phyloP scores from a whole-genome alignment of 1,140 invertebrate species.

The Drosophila biarmipes region DNA sequence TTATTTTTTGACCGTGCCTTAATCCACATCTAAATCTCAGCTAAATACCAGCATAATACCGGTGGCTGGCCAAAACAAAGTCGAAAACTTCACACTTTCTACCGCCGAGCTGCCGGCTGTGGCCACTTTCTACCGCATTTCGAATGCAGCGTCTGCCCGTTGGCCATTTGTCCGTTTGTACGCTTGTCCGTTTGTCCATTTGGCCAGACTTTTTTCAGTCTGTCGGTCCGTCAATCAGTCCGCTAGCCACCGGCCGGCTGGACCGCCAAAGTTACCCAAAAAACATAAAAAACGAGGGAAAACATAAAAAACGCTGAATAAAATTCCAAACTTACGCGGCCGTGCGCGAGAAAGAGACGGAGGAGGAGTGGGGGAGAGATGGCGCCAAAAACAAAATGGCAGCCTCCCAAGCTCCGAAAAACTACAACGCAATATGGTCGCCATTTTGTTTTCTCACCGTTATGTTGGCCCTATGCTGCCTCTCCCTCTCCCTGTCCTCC shows the following conservation, averaged over 20 bases:
- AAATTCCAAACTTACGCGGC: conserved; percentile 21
- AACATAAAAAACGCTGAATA: conserved; percentile 4
- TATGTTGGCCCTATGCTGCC: conserved; percentile 67
- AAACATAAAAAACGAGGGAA: conserved; percentile 7
- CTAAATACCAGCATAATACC: conserved; percentile 22
- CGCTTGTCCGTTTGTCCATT: not conserved
- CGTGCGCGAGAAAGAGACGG: conserved; percentile 2
- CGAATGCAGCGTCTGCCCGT: conserved; percentile 47
- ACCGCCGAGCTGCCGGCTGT: conserved; percentile 32
- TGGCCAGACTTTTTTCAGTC: conserved; percentile 34
- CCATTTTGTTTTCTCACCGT: conserved; percentile 75
- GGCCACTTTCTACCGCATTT: conserved; percentile 59
- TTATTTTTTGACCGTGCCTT: conserved; percentile 3
- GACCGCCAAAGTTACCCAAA: conserved; percentile 21
- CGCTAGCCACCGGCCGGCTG: conserved; percentile 28
- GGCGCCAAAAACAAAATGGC: conserved; percentile 77
- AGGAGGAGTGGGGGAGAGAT: conserved; percentile 34
- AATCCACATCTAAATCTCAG: conserved; percentile 1
- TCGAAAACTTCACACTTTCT: conserved; percentile 64
- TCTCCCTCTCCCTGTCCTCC: conserved; percentile 26
- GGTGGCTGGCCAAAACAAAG: conserved; percentile 31
- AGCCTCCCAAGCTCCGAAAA: conserved; percentile 62
- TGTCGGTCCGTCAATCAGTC: conserved; percentile 26
- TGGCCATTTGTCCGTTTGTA: not conserved
- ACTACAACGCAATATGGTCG: conserved; percentile 79